Base-by-base conservation (phyloP, 1,140 invertebrate species). In the Dinoponera quadriceps region DNA sequence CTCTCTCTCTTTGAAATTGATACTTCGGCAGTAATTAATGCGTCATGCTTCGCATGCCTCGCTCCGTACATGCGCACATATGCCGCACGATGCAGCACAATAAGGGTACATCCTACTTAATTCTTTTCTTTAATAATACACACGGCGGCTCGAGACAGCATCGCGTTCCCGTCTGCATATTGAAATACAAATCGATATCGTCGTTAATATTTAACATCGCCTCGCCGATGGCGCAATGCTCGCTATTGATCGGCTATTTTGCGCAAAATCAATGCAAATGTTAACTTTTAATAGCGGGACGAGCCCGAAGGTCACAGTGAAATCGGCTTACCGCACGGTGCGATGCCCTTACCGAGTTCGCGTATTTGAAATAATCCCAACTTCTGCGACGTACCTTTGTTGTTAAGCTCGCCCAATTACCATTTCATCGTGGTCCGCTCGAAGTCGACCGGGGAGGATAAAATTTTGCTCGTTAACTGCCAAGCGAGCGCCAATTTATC, bases 91-190 rank as follows among this genome's bases (percentile, higher is more conserved):
- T 44, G 38, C 20, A 16, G 0, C 44, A 60, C 25, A 18, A 62
- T 49, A 59, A n/a, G 3, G 22, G 60, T 11, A 44, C 38, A 74
- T 2, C 18, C 3, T 18, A 9, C 18, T 49, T 74, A 49, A 74
- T 74, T 25, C n/a, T 74, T 60, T 74, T 62, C 55, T 74, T 62
- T 49, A 74, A 74, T 62, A 63, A 60, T 74, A 49, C 20, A 62
- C 13, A 62, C 18, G 14, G 7, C 5, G 1, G 48, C n/a, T 62
- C 18, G n/a, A 29, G 38, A 38, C 2, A 7, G 7, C 13, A 20
- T 49, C 22, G 38, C 38, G 11, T 13, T 74, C 27, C 16, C 33
- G 18, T 74, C 14, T 63, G 57, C 38, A 74, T 62, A 74, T 13
- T 29, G 25, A 73, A 73, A 25, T 11, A 13, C 18, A 49, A 7